Evolutionary conservation across 2,113 vertebrate genomes (phyloP), one percentile per base, ranked within the genome.

Genomic region (Elachura formosa): DNA sequence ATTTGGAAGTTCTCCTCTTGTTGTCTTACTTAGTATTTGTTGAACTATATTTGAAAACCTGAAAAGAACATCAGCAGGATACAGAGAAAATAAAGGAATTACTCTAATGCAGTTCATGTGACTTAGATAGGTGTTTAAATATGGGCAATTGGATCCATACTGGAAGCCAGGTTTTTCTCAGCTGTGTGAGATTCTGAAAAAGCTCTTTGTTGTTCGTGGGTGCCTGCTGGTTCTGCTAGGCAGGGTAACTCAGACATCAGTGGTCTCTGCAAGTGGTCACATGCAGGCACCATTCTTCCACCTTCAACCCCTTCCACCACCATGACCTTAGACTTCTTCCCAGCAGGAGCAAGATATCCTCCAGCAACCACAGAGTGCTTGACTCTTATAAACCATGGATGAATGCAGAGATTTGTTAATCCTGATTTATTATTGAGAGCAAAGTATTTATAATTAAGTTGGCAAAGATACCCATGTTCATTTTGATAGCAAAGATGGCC

Each of bases 291-390:
- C 38, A 46, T 14, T 19, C 28, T 62, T 28, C 8, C 19, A 19
- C 15, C 14, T 46, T 48, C 38, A 82, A 13, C 12, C 3, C 22
- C 4, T 22, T 36, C n/a, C 31, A 48, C n/a, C 24, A 46, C 24
- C 80, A 34, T 11, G 20, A 46, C 8, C 28, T 5, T 2, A 40
- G 31, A 31, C 43, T 62, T 43, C 18, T 13, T 55, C 48, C 68
- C 6, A 10, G 45, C 13, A 73, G 40, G 25, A 29, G 10, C 17
- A 79, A 79, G 24, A 1, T 0, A 0, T 56, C 21, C 41, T 56
- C 38, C 8, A 5, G 41, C 16, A 93, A 14, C 6, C 2, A 3
- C 3, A 0, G 22, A 14, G 18, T 12, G 3, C 23, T 24, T 2
- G 7, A 20, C 14, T 26, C 23, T 64, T 68, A n/a, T 21, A 48